Conservation (phyloP, 2,888 invertebrate genomes). For the Malacosoma neustria region DNA sequence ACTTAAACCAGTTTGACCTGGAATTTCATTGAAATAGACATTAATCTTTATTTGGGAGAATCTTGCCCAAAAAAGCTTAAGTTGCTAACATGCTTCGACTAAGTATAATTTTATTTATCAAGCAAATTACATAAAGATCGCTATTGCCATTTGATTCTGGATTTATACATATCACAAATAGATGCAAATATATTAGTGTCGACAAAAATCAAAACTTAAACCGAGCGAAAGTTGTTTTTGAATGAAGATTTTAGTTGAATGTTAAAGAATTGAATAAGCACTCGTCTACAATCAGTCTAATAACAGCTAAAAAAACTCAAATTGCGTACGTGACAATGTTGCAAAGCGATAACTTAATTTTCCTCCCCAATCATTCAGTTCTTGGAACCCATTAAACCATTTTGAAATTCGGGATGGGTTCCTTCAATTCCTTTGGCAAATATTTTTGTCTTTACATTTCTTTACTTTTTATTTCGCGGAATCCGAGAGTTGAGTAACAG, state of each 20-base stretch:
- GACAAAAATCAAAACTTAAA: no score
- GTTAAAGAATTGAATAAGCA: no score
- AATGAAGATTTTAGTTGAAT: no score
- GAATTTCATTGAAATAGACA: slow-evolving; percentile 2
- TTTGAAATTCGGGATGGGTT: slow-evolving; percentile 30
- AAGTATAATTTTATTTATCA: no score
- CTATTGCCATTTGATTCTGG: no score
- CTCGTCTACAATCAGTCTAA: not conserved
- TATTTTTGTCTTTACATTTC: not conserved
- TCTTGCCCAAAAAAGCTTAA: no score
- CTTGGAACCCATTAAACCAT: slow-evolving; percentile 29
- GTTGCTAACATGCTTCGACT: no score
- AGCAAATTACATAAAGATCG: no score
- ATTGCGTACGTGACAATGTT: slow-evolving; percentile 31
- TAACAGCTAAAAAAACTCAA: not conserved
- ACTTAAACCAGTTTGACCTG: not conserved
- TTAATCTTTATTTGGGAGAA: slow-evolving; percentile 17
- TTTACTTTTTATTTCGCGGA: not conserved
- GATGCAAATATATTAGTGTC: no score
- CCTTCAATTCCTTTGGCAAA: not conserved
- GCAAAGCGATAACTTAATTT: slow-evolving; percentile 34
- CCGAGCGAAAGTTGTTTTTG: no score
- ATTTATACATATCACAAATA: no score
- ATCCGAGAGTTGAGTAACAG: not conserved
- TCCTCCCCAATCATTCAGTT: slow-evolving; percentile 27